Conservation (phyloP, 1,140 invertebrate species). For the Heliothis subflexa region DNA sequence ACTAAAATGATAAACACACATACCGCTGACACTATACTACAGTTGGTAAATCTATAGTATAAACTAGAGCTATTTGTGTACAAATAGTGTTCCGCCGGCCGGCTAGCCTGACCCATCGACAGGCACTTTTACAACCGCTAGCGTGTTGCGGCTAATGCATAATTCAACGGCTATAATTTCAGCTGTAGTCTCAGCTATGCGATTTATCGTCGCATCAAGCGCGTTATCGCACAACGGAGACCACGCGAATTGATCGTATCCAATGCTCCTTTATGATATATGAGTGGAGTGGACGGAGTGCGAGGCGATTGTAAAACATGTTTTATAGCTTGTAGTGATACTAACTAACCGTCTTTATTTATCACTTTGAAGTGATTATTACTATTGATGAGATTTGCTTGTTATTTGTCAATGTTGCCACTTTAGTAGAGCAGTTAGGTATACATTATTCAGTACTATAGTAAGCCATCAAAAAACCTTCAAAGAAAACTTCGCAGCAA, state of each 20-base stretch:
- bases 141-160: conserved; percentile 72
- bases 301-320: conserved; percentile 23
- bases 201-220: conserved; percentile 69
- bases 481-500: conserved; percentile 11
- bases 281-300: conserved; percentile 15
- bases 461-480: background rate
- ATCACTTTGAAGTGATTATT: background rate
- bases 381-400: background rate
- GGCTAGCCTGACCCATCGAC: conserved; percentile 47
- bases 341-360: conserved; percentile 10
- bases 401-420: background rate
- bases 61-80: conserved; percentile 69
- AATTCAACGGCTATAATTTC: conserved; percentile 79
- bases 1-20: conserved; percentile 31
- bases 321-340: conserved; percentile 24
- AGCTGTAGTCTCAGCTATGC: conserved; percentile 67
- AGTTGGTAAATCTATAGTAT: conserved; percentile 53
- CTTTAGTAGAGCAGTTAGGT: background rate
- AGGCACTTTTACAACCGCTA: conserved; percentile 70
- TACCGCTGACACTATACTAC: conserved; percentile 33
- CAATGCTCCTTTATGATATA: conserved; percentile 45
- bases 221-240: conserved; percentile 52
- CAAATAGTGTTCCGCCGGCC: conserved; percentile 58
- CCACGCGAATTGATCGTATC: conserved; percentile 48
- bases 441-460: background rate